Evolutionary conservation across 2,113 vertebrate species (phyloP), one percentile per base, ranked within the genome.

Genomic region (Pygoscelis adeliae): DNA sequence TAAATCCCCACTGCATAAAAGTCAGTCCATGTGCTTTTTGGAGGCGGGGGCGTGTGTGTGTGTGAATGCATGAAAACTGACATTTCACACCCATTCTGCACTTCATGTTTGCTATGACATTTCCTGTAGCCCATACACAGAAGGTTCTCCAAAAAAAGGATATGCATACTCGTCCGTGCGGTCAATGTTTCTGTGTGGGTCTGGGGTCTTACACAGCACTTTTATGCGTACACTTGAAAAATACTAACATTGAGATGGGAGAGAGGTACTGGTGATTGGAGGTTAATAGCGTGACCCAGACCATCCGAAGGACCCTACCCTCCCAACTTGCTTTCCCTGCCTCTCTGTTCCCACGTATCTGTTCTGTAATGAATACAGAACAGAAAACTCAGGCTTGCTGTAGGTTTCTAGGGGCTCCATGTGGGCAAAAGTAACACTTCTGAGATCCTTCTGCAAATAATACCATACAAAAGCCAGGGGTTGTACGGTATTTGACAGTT

Each of bases 131-230:
- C 50, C 34, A 29, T 29, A 20, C 32, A 7, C 36, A 58, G 23
- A 67, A 47, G 40, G 6, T 47, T 62, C 38, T 71, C 36, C 11
- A 22, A 34, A 44, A 34, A 61, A 63, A 50, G 11, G 5, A 23
- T 25, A 34, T 11, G 12, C 7, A 3, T 27, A 27, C 5, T 59
- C 1, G 0, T 36, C 30, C 2, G 0, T 63, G 67, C 2, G 5
- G 21, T 85, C 38, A 19, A 0, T 59, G 49, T 73, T 93, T 44
- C 22, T 49, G 18, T 19, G 34, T 44, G 40, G 29, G 40, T 69
- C 38, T 58, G 50, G 23, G 27, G 55, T 40, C 44, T 74, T 32
- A 65, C 23, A 13, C 25, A n/a, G 26, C 50, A 19, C 19, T 74
- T 77, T 15, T 30, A 4, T 70, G 21, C 2, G 1, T 46, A 20